Conservation (phyloP, 2,797 vertebrate species). For the Sphenopsis melanotis region DNA sequence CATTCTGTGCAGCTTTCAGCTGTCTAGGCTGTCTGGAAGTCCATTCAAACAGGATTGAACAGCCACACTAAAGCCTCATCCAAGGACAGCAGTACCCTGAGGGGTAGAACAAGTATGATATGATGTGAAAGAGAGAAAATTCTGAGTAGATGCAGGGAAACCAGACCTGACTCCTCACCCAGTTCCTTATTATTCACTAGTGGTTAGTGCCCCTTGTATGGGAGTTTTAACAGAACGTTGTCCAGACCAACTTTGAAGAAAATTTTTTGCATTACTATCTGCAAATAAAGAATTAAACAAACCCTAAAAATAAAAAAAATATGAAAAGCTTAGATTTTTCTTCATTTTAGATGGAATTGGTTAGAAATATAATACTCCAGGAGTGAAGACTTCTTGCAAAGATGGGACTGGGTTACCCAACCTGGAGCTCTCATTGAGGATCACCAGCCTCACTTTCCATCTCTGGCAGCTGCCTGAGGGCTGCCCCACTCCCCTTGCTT, state of each 20-base stretch:
- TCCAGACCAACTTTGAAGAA: background rate
- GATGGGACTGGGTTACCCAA: accelerated
- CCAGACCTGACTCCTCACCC: background rate
- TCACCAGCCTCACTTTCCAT: background rate
- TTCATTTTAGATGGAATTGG: background rate
- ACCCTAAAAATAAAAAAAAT: background rate
- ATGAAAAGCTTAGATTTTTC: background rate
- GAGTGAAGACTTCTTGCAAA: background rate
- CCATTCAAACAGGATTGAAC: slow-evolving; percentile 4
- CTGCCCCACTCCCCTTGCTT: background rate
- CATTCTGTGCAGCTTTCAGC: background rate
- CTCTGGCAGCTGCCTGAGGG: accelerated
- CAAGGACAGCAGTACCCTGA: slow-evolving; percentile 11
- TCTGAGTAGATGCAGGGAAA: background rate
- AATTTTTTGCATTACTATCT: background rate
- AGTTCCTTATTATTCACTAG: background rate
- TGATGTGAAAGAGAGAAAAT: background rate
- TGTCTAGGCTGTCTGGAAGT: background rate
- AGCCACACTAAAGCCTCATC: background rate
- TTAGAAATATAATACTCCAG: background rate
- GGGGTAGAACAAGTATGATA: background rate
- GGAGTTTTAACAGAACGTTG: background rate
- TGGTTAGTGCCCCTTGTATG: background rate
- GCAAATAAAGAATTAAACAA: background rate
- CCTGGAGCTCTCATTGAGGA: background rate